Percentiles rank a stretch among this genome's conserved stretches.
phyloP scores from a whole-genome alignment of 2,113 vertebrate genomes.

The Alethe diademata region DNA sequence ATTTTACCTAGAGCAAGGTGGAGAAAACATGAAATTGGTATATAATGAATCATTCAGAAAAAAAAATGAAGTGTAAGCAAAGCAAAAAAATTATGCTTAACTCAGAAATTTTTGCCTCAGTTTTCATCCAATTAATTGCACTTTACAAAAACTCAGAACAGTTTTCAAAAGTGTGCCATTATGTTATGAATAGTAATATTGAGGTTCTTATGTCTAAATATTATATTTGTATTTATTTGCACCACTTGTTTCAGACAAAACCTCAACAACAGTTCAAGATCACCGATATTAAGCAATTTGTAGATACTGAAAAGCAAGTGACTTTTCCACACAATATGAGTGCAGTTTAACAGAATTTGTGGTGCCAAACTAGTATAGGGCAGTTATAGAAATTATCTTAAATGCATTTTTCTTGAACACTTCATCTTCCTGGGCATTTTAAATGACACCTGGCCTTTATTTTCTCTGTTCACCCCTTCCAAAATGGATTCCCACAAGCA shows the following conservation, averaged over 20 bases:
- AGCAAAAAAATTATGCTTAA: not conserved
- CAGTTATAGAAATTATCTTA: not conserved
- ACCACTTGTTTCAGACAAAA: not conserved
- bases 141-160: not conserved
- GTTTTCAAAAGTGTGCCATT: not conserved
- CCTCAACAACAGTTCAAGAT: not conserved
- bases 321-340: not conserved
- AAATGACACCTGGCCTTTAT: not conserved
- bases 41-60: not conserved
- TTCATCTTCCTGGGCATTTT: not conserved
- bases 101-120: not conserved
- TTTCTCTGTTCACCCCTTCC: not conserved
- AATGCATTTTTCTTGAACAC: not conserved
- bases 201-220: not conserved
- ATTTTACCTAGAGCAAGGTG: constrained; percentile 77
- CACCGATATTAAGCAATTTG: not conserved
- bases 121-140: not conserved
- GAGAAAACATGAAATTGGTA: not conserved
- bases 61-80: not conserved
- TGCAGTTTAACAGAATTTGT: not conserved
- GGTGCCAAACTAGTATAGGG: not conserved
- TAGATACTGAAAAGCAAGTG: not conserved
- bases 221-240: not conserved
- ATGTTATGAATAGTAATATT: not conserved
- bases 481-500: not conserved